A percentile compares a stretch with the other conserved stretches of the same genome.
These are phyloP conservation scores for Agrotis ipsilon DNA, from an alignment of 2,888 invertebrate genomes.

Conservation along the genomic window DNA sequence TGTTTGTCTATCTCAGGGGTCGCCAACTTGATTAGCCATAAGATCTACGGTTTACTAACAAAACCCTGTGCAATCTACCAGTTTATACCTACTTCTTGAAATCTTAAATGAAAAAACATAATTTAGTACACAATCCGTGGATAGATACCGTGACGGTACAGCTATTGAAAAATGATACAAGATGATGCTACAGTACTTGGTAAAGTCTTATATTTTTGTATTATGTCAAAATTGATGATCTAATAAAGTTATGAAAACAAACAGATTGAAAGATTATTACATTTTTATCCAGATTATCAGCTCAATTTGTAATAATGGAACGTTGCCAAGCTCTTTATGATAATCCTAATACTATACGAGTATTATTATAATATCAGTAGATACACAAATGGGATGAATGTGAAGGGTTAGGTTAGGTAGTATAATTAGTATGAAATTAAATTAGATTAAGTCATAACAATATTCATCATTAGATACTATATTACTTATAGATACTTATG, in stretches of 20 bases:
- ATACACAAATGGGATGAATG: neutral
- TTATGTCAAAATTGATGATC: conserved; percentile 10
- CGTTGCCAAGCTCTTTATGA: conserved; percentile 38
- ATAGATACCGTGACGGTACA: too few relatives aligned
- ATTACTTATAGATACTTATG: too few relatives aligned
- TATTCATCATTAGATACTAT: too few relatives aligned
- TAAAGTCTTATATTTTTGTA: conserved; percentile 1
- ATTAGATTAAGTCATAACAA: neutral
- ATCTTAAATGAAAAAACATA: too few relatives aligned
- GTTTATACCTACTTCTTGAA: too few relatives aligned
- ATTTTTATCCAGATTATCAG: conserved; percentile 15
- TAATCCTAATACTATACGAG: neutral
- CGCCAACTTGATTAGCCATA: too few relatives aligned
- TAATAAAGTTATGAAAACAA: conserved; percentile 23
- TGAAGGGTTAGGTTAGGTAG: neutral
- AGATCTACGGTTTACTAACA: too few relatives aligned
- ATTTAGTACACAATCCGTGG: too few relatives aligned
- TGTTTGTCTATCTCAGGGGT: too few relatives aligned
- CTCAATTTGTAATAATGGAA: conserved; percentile 30
- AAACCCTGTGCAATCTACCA: too few relatives aligned
- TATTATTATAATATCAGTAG: conserved; percentile 8
- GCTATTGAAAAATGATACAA: too few relatives aligned
- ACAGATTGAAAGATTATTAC: conserved; percentile 6
- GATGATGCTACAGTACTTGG: too few relatives aligned
- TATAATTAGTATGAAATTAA: neutral